Percentiles rank a stretch among this genome's conserved stretches.
Conservation (phyloP, 2,888 invertebrate species). For the Lithophane ornitopus region DNA sequence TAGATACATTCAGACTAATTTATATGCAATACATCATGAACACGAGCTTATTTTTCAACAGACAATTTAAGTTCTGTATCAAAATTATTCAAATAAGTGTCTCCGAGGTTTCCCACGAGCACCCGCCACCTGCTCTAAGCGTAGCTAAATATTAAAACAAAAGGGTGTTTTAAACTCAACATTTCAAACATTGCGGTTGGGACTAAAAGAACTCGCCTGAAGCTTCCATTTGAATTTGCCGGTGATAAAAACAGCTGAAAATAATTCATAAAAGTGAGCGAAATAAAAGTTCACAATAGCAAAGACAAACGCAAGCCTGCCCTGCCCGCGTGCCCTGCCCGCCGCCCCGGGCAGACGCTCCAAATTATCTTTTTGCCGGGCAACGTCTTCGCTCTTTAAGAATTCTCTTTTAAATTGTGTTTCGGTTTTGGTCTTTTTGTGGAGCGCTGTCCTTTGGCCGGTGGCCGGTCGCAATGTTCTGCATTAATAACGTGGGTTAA, state of each 20-base stretch:
- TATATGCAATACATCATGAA: conserved; percentile 52
- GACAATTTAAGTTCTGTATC: conserved; percentile 37
- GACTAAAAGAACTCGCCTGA: conserved; percentile 70
- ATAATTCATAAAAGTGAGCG: conserved; percentile 88
- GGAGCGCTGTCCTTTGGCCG: conserved; percentile 83
- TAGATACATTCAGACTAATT: conserved; percentile 40
- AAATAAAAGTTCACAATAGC: conserved; percentile 89
- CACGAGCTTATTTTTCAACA: conserved; percentile 51
- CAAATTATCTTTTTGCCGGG: conserved; percentile 87
- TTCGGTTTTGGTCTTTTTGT: conserved; percentile 87
- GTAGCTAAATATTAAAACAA: conserved; percentile 58
- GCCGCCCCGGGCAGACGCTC: conserved; percentile 79
- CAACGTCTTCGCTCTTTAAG: conserved; percentile 88
- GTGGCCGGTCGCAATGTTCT: conserved; percentile 80
- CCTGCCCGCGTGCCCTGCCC: conserved; percentile 62
- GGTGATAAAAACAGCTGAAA: conserved; percentile 87
- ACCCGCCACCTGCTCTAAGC: conserved; percentile 28
- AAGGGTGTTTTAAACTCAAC: conserved; percentile 54
- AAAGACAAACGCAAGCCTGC: conserved; percentile 86
- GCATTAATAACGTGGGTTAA: conserved; percentile 84
- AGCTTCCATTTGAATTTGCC: conserved; percentile 82
- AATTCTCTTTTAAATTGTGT: conserved; percentile 90
- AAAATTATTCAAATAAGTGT: conserved; percentile 62
- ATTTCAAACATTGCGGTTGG: conserved; percentile 58
- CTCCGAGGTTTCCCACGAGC: conserved; percentile 26